Base-by-base conservation (phyloP, 1,140 invertebrate species). In the Paracyclopina nana region DNA sequence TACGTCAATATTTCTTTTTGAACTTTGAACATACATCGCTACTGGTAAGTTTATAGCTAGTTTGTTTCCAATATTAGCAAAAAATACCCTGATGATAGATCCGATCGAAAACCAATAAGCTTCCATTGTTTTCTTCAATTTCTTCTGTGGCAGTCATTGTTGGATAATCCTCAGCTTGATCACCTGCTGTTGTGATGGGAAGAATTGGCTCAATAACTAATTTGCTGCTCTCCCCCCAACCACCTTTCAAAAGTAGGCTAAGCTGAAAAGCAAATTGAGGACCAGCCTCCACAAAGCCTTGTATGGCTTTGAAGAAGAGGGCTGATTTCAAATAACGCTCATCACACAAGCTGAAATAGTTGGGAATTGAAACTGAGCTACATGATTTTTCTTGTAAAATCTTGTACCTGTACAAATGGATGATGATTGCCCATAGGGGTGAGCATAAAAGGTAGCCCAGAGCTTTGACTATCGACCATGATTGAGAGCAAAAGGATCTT, bases 231-330 rank as follows among this genome's bases (percentile, higher is more conserved):
- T 38, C 20, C 5, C n/a, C n/a, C 3, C n/a, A 16, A 20, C n/a
- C 14, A 1, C 45, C 45, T 48, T 14, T 28, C 27, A 48, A 48
- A 6, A 48, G 22, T 2, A 48, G 45, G 30, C 25, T 29, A 11
- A 48, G 45, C 16, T 48, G 45, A 11, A 48, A 14, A 27, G 45
- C 28, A 5, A 48, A 48, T 31, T 48, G 45, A 12, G 45, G 45
- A 26, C 45, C 28, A n/a, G 45, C 45, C 45, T 48, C 45, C 25
- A 48, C n/a, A 27, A 48, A 48, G 2, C 45, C 45, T 31, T 48
- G 25, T 5, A 48, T 16, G 12, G 45, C 30, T 20, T 48, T 48
- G 42, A 28, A 48, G 12, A 28, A 30, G 12, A 48, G 24, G 11
- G 45, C 45, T 16, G 16, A 28, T 30, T 48, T 29, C n/a, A 48